phyloP scores from a whole-genome alignment of 1,140 invertebrate species.

The Drosophila pruinosa region DNA sequence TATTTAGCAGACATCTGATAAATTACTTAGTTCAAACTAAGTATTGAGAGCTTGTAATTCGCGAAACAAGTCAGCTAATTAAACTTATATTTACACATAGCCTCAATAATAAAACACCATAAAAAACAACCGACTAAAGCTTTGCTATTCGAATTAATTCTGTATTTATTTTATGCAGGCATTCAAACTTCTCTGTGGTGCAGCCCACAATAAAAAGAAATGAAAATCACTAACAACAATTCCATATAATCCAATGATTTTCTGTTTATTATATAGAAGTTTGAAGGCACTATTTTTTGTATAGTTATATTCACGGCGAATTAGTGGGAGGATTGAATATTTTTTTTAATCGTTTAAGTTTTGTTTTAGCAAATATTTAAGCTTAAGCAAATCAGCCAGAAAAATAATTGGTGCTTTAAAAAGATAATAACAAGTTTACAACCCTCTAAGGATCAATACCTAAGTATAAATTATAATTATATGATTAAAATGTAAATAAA shows the following conservation, averaged over 20 bases:
- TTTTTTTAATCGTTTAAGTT: background rate
- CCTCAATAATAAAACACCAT: background rate
- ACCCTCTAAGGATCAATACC: conserved; percentile 50
- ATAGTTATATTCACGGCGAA: background rate
- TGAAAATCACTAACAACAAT: background rate
- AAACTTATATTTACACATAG: background rate
- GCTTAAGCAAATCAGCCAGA: conserved; percentile 73
- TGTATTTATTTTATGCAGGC: background rate
- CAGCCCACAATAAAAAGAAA: too few species aligned
- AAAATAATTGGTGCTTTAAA: conserved; percentile 72
- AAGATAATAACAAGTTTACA: conserved; percentile 63
- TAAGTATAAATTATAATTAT: conserved; percentile 36
- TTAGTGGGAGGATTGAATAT: background rate
- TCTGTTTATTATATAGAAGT: background rate
- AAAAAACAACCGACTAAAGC: background rate
- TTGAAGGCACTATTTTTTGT: background rate
- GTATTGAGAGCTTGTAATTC: background rate
- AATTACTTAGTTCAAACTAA: background rate
- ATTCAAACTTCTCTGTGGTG: too few species aligned
- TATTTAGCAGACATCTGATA: background rate
- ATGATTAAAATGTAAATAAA: conserved; percentile 73
- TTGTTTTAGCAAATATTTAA: conserved; percentile 32
- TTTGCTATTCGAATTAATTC: background rate
- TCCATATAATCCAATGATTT: too few species aligned
- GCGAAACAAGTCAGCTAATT: background rate